Evolutionary conservation across 1,140 invertebrate genomes (phyloP).

Genomic region (Ceratosolen fusciceps): DNA sequence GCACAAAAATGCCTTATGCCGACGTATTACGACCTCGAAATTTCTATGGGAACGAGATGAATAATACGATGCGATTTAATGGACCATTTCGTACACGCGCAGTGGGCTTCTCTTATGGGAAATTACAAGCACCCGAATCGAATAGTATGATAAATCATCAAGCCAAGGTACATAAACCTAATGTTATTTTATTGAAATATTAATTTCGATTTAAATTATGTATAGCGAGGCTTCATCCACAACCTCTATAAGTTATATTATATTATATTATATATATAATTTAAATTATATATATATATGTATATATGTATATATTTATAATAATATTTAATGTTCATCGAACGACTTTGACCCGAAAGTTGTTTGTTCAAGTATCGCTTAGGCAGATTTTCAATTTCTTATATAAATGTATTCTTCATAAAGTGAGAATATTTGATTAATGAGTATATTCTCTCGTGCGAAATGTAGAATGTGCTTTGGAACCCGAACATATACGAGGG

Average conservation of each 20-base stretch:
- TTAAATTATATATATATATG: no score
- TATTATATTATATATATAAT: no score
- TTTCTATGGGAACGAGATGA: not conserved
- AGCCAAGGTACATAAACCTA: not conserved
- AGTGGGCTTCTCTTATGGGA: not conserved
- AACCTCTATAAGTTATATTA: no score
- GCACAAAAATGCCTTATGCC: not conserved
- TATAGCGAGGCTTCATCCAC: no score
- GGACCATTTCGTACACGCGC: not conserved
- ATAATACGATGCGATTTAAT: not conserved
- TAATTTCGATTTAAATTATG: no score
- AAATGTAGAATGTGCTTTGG: not conserved
- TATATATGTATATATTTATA: no score
- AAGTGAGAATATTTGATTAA: not conserved
- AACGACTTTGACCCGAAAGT: no score
- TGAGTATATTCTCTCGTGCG: not conserved
- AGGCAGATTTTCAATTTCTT: no score
- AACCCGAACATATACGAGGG: slow-evolving; percentile 8
- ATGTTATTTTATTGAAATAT: no score
- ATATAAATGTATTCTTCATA: no score
- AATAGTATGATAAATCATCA: not conserved
- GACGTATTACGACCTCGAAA: not conserved
- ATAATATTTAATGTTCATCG: no score
- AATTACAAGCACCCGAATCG: not conserved
- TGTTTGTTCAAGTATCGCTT: no score